These are phyloP conservation scores for Gymnoscopelus braueri DNA, from an alignment of 2,797 vertebrate genomes.

Conservation along the genomic window DNA sequence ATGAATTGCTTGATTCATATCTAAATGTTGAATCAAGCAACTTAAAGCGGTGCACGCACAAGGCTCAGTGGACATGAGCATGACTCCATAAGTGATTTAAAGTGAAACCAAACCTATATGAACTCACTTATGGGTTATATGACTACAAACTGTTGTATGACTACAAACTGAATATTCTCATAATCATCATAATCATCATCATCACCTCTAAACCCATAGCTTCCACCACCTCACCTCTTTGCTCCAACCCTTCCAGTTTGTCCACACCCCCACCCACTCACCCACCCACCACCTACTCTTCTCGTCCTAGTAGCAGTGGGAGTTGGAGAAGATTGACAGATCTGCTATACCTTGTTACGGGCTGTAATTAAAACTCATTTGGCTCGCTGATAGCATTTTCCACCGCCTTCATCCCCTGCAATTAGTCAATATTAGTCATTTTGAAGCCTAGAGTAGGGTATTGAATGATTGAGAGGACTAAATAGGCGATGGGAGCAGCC, in stretches of 20 bases:
- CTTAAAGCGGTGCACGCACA: too few species aligned
- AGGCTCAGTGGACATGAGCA: too few species aligned
- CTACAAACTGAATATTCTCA: too few species aligned
- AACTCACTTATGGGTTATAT: too few species aligned
- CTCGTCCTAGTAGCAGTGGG: constrained; percentile 40
- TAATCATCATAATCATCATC: background rate
- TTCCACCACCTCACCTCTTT: background rate
- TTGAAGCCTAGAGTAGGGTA: constrained; percentile 65
- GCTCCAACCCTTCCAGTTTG: background rate
- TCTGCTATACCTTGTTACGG: constrained; percentile 76
- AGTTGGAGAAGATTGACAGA: constrained; percentile 79
- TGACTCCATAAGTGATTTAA: too few species aligned
- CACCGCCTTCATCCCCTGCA: constrained; percentile 65
- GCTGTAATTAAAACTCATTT: constrained; percentile 83
- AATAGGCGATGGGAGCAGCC: constrained; percentile 45
- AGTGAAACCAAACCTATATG: too few species aligned
- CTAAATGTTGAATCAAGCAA: too few species aligned
- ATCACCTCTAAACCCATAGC: constrained; percentile 34
- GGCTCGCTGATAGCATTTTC: constrained; percentile 78
- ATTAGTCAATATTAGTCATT: constrained; percentile 75
- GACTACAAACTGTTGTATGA: too few species aligned
- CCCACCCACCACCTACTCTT: constrained; percentile 1
- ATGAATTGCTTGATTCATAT: too few species aligned
- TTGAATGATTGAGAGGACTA: constrained; percentile 59
- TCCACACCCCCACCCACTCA: background rate